Evolutionary conservation across 2,113 vertebrate species (phyloP).

Genomic region (Strix aluco): DNA sequence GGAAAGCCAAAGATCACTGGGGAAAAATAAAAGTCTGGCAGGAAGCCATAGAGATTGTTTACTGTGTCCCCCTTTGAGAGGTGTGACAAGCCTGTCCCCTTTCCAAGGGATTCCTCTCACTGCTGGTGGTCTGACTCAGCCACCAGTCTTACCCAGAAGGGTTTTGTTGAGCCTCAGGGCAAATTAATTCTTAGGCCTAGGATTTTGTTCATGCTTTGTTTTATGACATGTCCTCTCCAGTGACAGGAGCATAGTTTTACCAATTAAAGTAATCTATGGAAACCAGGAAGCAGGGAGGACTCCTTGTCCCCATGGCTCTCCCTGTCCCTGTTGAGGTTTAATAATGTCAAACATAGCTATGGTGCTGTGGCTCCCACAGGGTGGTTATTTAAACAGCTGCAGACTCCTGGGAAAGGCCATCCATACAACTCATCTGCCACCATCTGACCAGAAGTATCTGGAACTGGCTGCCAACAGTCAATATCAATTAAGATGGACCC

Average conservation of each 20-base stretch:
- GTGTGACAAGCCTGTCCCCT: not conserved
- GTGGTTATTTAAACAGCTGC: slow-evolving; percentile 57
- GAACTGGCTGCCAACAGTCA: not conserved
- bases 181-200: not conserved
- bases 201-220: not conserved
- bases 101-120: not conserved
- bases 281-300: slow-evolving; percentile 42
- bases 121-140: not conserved
- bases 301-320: not conserved
- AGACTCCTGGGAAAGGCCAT: slow-evolving; percentile 41
- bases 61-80: not conserved
- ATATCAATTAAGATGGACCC: not conserved
- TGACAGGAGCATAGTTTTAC: slow-evolving; percentile 52
- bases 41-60: not conserved
- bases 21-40: not conserved
- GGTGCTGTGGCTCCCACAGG: not conserved
- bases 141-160: not conserved
- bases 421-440: not conserved
- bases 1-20: not conserved
- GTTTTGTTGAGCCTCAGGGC: not conserved
- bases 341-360: slow-evolving; percentile 14
- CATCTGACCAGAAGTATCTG: not conserved
- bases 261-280: slow-evolving; percentile 49
- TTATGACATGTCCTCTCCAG: not conserved
- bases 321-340: not conserved